These are phyloP conservation scores for Sphaeramia orbicularis DNA, from an alignment of 2,797 vertebrate genomes.

Conservation along the genomic window DNA sequence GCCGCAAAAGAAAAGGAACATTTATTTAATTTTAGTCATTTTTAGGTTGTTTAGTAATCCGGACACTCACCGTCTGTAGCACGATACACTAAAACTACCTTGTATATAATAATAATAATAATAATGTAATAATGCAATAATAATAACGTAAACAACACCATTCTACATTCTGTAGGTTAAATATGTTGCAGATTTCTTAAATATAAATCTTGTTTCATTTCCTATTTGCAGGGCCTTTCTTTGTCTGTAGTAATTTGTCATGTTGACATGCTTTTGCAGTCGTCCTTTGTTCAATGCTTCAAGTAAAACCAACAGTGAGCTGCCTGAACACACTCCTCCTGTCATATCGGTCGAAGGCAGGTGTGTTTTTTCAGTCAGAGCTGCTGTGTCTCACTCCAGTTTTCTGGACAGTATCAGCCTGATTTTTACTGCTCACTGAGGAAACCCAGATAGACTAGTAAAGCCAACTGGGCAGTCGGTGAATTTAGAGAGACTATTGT, in stretches of 20 bases:
- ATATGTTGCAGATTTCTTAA: not conserved
- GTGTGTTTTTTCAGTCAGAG: conserved; percentile 49
- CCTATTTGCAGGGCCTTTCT: conserved; percentile 2
- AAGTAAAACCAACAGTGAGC: conserved; percentile 42
- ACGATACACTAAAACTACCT: not conserved
- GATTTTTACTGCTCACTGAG: conserved; percentile 49
- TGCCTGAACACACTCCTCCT: conserved; percentile 37
- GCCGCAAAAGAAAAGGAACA: not conserved
- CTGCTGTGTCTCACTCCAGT: conserved; percentile 12
- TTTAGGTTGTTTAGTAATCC: too few relatives aligned
- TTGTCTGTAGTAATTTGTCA: conserved; percentile 46
- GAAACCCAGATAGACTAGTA: conserved; percentile 50
- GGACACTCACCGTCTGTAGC: not conserved
- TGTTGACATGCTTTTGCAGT: conserved; percentile 33
- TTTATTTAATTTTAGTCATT: not conserved
- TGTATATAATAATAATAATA: too few relatives aligned
- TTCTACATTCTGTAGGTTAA: conserved; percentile 8
- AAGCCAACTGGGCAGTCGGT: conserved; percentile 28
- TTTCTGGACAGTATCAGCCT: conserved; percentile 57
- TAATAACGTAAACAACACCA: not conserved
- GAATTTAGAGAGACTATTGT: conserved; percentile 22
- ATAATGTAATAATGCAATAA: too few relatives aligned
- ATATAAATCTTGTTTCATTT: not conserved
- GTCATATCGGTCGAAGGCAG: conserved; percentile 46
- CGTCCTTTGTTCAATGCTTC: conserved; percentile 44